phyloP scores from a whole-genome alignment of 1,140 invertebrate genomes.

The Paraescarpia echinospica region DNA sequence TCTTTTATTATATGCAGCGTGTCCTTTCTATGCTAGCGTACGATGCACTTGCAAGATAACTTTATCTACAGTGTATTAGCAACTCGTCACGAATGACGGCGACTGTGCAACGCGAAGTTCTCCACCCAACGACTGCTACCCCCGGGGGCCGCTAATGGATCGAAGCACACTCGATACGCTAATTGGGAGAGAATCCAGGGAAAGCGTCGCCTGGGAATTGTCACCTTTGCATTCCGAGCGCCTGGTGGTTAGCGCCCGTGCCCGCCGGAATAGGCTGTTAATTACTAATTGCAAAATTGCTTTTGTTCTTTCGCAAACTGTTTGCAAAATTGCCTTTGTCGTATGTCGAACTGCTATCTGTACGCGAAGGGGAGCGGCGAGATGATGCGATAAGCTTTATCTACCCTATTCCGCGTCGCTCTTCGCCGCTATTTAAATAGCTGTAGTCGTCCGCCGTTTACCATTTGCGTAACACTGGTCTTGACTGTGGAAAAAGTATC shows the following conservation, averaged over 20 bases:
- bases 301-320: not conserved
- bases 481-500: not conserved
- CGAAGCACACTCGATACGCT: not conserved
- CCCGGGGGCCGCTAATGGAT: not conserved
- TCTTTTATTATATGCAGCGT: too few species aligned
- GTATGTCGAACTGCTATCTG: not conserved
- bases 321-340: not conserved
- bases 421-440: not conserved
- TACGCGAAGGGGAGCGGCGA: not conserved
- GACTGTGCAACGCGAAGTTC: too few species aligned
- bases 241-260: not conserved
- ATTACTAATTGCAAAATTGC: not conserved
- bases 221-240: not conserved
- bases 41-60: too few species aligned
- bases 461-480: not conserved
- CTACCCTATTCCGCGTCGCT: not conserved
- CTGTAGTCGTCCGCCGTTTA: not conserved
- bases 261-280: not conserved
- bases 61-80: not conserved
- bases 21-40: too few species aligned
- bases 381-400: not conserved
- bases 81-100: not conserved
- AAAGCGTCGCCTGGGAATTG: not conserved
- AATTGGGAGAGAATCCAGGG: not conserved
- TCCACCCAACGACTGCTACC: too few species aligned